phyloP scores from a whole-genome alignment of 2,888 invertebrate genomes.

The Eupithecia exiguata region DNA sequence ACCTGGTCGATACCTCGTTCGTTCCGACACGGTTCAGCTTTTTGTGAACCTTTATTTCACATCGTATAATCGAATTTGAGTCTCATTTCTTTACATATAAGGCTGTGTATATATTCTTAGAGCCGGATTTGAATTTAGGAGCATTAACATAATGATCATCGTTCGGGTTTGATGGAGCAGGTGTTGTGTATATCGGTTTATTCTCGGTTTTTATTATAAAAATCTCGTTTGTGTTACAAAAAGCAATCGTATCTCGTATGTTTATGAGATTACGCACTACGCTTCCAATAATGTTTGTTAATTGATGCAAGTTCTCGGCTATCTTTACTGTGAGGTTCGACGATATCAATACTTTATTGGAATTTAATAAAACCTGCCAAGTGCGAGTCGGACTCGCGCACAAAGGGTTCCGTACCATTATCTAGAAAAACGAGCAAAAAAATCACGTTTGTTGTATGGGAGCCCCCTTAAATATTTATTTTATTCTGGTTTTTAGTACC shows the following conservation, averaged over 20 bases:
- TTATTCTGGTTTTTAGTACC: too few species aligned
- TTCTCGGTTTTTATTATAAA: slow-evolving; percentile 80
- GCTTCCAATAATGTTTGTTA: slow-evolving; percentile 58
- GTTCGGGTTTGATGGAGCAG: slow-evolving; percentile 80
- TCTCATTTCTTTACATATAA: slow-evolving; percentile 57
- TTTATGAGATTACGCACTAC: slow-evolving; percentile 69
- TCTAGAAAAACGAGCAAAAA: too few species aligned
- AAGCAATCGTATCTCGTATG: slow-evolving; percentile 63
- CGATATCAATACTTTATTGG: slow-evolving; percentile 45
- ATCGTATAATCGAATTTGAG: slow-evolving; percentile 57
- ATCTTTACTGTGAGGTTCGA: slow-evolving; percentile 42
- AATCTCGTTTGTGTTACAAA: slow-evolving; percentile 78
- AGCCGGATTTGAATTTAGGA: slow-evolving; percentile 60
- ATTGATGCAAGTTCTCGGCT: slow-evolving; percentile 60
- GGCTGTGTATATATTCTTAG: slow-evolving; percentile 61
- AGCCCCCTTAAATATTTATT: too few species aligned
- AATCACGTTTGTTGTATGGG: too few species aligned
- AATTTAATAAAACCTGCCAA: too few species aligned
- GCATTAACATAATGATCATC: slow-evolving; percentile 81
- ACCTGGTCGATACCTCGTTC: slow-evolving; percentile 71
- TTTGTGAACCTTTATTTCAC: slow-evolving; percentile 59
- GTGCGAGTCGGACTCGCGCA: too few species aligned
- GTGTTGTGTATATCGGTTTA: slow-evolving; percentile 80
- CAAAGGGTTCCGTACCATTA: too few species aligned
- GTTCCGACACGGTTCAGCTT: slow-evolving; percentile 69